phyloP scores from a whole-genome alignment of 2,888 invertebrate species.

The Drosophila incognita region DNA sequence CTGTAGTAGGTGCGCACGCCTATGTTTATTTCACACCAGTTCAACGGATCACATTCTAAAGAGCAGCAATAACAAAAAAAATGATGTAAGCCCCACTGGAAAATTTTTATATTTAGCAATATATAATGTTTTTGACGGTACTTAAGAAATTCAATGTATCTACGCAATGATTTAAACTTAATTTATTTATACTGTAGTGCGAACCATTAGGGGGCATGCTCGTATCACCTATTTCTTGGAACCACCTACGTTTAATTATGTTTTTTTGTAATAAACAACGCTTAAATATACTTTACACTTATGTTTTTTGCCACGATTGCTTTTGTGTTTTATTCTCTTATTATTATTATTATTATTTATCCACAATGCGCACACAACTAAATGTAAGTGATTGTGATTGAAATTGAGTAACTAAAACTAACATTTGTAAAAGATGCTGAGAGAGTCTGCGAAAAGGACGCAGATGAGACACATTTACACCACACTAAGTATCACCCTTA shows the following conservation, averaged over 20 bases:
- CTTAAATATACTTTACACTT: slow-evolving; percentile 31
- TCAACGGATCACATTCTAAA: slow-evolving; percentile 47
- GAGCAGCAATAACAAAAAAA: slow-evolving; percentile 6
- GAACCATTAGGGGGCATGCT: slow-evolving; percentile 47
- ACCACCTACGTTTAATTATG: slow-evolving; percentile 54
- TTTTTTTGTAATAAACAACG: slow-evolving; percentile 61
- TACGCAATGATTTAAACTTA: slow-evolving; percentile 51
- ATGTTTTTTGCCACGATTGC: slow-evolving; percentile 42
- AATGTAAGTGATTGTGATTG: slow-evolving; percentile 76
- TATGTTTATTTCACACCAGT: slow-evolving; percentile 51
- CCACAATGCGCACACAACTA: slow-evolving; percentile 57
- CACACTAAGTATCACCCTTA: slow-evolving; percentile 40
- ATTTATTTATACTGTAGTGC: slow-evolving; percentile 60
- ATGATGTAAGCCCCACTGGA: slow-evolving; percentile 28
- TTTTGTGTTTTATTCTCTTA: slow-evolving; percentile 43
- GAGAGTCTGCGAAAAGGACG: slow-evolving; percentile 18
- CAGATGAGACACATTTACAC: slow-evolving; percentile 23
- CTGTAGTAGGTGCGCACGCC: slow-evolving; percentile 59
- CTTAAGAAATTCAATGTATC: slow-evolving; percentile 54
- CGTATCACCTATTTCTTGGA: slow-evolving; percentile 44
- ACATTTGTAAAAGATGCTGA: slow-evolving; percentile 68
- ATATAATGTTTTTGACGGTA: slow-evolving; percentile 51
- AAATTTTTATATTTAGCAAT: slow-evolving; percentile 16
- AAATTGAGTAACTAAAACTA: slow-evolving; percentile 60
- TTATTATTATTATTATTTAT: slow-evolving; percentile 10